These are phyloP conservation scores for Magallana angulata DNA, from an alignment of 1,140 invertebrate species.

Conservation along the genomic window DNA sequence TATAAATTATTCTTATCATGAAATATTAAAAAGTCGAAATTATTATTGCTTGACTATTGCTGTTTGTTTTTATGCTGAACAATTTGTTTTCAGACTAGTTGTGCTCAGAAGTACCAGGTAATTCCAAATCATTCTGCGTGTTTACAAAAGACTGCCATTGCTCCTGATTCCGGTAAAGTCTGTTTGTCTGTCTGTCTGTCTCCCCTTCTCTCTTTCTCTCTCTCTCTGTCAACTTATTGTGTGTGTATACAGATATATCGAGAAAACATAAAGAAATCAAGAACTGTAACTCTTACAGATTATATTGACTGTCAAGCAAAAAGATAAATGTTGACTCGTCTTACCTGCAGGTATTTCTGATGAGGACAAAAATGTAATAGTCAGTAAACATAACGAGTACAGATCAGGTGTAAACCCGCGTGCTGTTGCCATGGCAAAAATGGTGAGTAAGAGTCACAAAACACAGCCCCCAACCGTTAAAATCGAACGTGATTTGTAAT, in stretches of 20 bases:
- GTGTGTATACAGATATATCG: too few relatives aligned
- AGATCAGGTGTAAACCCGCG: not conserved
- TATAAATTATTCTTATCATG: too few relatives aligned
- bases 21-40: too few relatives aligned
- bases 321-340: not conserved
- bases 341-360: not conserved
- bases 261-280: too few relatives aligned
- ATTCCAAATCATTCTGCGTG: slow-evolving; percentile 17
- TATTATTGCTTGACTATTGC: too few relatives aligned
- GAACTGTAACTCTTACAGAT: too few relatives aligned
- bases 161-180: not conserved
- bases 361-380: not conserved
- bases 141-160: not conserved
- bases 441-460: not conserved
- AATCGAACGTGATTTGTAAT: too few relatives aligned
- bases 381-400: slow-evolving; percentile 23
- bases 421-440: slow-evolving; percentile 12
- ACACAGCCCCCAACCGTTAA: too few relatives aligned
- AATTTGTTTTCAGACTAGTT: not conserved
- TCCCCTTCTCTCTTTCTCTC: not conserved
- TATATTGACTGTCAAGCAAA: too few relatives aligned
- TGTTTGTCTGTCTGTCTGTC: not conserved
- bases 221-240: not conserved
- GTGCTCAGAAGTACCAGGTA: not conserved
- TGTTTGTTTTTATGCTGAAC: too few relatives aligned